Evolutionary conservation across 1,140 invertebrate genomes (phyloP).

Genomic region (Helicoverpa armigera): DNA sequence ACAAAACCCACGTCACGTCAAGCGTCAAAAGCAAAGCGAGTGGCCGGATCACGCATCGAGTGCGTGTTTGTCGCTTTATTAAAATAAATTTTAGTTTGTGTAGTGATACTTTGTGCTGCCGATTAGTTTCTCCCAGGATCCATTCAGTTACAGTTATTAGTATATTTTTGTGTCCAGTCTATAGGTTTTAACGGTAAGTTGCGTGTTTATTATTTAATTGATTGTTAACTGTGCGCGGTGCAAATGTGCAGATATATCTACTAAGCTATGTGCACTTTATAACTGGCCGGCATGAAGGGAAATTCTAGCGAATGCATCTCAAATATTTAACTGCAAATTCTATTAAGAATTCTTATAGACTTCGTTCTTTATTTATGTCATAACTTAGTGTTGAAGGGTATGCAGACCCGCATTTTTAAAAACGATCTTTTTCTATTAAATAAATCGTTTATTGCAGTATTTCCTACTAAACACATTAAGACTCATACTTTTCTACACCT

Average conservation of each 20-base stretch:
- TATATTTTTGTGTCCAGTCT: background rate
- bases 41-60: slow-evolving; percentile 21
- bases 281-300: slow-evolving; percentile 14
- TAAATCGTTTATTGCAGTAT: too few relatives aligned
- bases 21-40: background rate
- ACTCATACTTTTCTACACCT: too few relatives aligned
- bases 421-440: too few relatives aligned
- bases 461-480: too few relatives aligned
- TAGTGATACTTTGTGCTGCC: background rate
- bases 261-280: background rate
- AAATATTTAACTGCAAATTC: background rate
- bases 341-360: background rate
- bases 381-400: background rate
- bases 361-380: slow-evolving; percentile 2
- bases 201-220: slow-evolving; percentile 5
- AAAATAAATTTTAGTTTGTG: slow-evolving; percentile 37
- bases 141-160: background rate
- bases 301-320: slow-evolving; percentile 1
- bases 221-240: slow-evolving; percentile 8
- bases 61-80: slow-evolving; percentile 37
- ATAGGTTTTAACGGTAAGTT: slow-evolving; percentile 10
- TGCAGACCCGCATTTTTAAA: background rate
- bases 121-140: slow-evolving; percentile 4
- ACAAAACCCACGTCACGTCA: background rate
- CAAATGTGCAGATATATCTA: background rate